phyloP scores from a whole-genome alignment of 2,888 invertebrate genomes.

The Hirtodrosophila confusa region DNA sequence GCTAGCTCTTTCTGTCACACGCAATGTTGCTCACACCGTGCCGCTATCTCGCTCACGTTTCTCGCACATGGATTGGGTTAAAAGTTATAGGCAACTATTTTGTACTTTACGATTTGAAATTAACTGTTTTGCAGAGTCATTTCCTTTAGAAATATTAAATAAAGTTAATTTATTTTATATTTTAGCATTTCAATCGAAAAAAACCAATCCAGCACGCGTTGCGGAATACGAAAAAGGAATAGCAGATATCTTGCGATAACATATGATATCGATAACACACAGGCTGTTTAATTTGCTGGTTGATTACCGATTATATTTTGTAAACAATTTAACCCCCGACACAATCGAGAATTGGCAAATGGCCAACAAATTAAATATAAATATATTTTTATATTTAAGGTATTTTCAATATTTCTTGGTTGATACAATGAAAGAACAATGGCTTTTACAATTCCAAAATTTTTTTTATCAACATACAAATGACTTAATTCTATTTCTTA shows the following conservation, averaged over 20 bases:
- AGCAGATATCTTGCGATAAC: neutral
- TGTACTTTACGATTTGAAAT: constrained; percentile 1
- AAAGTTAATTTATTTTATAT: neutral
- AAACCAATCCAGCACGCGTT: constrained; percentile 16
- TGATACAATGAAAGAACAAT: neutral
- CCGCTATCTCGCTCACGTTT: constrained; percentile 24
- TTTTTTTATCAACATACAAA: neutral
- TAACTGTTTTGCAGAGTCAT: neutral
- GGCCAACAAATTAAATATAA: no score
- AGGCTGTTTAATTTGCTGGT: neutral
- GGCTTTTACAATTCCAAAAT: neutral
- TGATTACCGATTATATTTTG: neutral
- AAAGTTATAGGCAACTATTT: constrained; percentile 1
- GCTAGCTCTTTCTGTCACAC: constrained; percentile 27
- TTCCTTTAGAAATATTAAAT: neutral
- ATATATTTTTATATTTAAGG: no score
- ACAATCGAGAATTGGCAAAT: no score
- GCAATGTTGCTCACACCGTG: constrained; percentile 7
- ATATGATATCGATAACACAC: constrained; percentile 25
- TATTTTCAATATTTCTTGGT: neutral
- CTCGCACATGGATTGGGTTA: constrained; percentile 44
- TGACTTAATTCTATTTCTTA: constrained; percentile 66
- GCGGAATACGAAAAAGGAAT: constrained; percentile 16
- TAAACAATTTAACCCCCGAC: neutral
- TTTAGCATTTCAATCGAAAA: constrained; percentile 18